A percentile compares a stretch with the other conserved stretches of the same genome.
These are phyloP conservation scores for Cnemophilus loriae DNA, from an alignment of 2,113 vertebrate genomes.

Conservation along the genomic window DNA sequence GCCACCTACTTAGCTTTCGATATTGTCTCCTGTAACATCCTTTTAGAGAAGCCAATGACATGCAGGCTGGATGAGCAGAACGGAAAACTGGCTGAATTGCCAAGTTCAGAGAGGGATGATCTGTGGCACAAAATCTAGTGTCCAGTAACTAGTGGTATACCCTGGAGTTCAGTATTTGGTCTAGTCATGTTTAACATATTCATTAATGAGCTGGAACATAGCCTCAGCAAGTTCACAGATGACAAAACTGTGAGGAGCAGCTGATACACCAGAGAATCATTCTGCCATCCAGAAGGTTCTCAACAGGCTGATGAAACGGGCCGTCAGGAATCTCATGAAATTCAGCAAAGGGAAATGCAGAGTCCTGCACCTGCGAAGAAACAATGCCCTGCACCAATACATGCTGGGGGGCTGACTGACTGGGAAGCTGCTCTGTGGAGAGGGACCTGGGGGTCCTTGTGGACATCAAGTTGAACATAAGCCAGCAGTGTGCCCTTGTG, in stretches of 20 bases:
- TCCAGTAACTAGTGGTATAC: background rate
- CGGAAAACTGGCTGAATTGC: background rate
- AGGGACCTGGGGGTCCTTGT: background rate
- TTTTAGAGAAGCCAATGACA: fast-evolving
- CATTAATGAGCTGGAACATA: background rate
- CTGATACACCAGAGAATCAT: background rate
- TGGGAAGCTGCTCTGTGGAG: background rate
- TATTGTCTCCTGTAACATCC: background rate
- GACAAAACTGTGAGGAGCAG: background rate
- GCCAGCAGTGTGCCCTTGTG: background rate
- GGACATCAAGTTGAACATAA: background rate
- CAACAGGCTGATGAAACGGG: background rate
- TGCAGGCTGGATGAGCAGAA: background rate
- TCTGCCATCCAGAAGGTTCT: background rate
- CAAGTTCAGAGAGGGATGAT: background rate
- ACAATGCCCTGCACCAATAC: too few species aligned
- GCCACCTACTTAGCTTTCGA: background rate
- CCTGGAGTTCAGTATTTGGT: background rate
- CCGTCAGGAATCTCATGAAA: background rate
- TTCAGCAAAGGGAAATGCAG: background rate
- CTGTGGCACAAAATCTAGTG: background rate
- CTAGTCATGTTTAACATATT: background rate
- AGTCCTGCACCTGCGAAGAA: background rate
- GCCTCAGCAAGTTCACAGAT: background rate
- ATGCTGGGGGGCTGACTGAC: background rate